Percentiles rank a stretch among this genome's conserved stretches.
Evolutionary conservation across 1,140 invertebrate species (phyloP).

Genomic region (Drosophila gunungcola): DNA sequence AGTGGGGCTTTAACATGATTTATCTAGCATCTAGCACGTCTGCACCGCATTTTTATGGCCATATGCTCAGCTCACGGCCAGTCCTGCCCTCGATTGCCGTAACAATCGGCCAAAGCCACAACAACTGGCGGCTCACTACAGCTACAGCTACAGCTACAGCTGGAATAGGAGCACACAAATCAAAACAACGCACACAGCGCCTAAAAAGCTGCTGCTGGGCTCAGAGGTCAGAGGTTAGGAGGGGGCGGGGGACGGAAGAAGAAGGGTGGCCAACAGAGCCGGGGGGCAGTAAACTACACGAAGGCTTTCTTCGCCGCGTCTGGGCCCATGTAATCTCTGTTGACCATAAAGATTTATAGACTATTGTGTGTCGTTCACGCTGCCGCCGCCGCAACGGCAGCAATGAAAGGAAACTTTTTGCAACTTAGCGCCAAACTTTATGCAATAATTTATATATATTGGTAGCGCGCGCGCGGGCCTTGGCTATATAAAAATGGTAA

Average conservation of each 20-base stretch:
- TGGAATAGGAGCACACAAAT: slow-evolving; percentile 66
- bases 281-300: slow-evolving; percentile 70
- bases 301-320: slow-evolving; percentile 52
- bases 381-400: slow-evolving; percentile 58
- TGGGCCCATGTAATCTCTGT: slow-evolving; percentile 78
- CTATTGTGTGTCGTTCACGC: slow-evolving; percentile 78
- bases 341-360: slow-evolving; percentile 83
- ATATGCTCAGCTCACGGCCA: slow-evolving; percentile 48
- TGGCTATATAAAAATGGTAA: slow-evolving; percentile 50
- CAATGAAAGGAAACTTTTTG: slow-evolving; percentile 84
- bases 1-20: slow-evolving; percentile 61
- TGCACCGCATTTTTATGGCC: slow-evolving; percentile 78
- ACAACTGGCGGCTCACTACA: slow-evolving; percentile 42
- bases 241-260: too few species aligned
- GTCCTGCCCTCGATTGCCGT: not conserved
- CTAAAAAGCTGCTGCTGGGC: slow-evolving; percentile 61
- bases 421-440: slow-evolving; percentile 84
- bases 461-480: slow-evolving; percentile 40
- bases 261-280: too few species aligned
- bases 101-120: slow-evolving; percentile 68
- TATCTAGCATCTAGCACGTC: slow-evolving; percentile 65
- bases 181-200: slow-evolving; percentile 69
- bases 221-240: slow-evolving; percentile 20
- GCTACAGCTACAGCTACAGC: slow-evolving; percentile 35
- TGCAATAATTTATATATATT: slow-evolving; percentile 84